phyloP scores from a whole-genome alignment of 2,888 invertebrate genomes.

The Onthophagus sagittarius region DNA sequence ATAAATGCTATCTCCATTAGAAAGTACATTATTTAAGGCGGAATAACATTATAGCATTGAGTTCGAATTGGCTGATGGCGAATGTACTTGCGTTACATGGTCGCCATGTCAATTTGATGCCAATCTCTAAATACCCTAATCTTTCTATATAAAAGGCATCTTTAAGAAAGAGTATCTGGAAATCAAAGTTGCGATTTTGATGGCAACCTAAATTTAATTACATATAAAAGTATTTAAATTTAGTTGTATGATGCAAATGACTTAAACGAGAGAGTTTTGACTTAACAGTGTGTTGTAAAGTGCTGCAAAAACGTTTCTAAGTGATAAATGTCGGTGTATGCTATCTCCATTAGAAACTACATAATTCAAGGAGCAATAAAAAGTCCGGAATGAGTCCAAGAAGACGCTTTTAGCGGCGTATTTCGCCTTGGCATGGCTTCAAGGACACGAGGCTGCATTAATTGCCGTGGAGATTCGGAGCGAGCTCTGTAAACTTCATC shows the following conservation, averaged over 20 bases:
- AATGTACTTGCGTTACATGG: too few relatives aligned
- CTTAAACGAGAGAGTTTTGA: neutral
- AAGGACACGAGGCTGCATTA: neutral
- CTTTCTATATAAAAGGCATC: too few relatives aligned
- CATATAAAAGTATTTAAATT: too few relatives aligned
- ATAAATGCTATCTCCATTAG: neutral
- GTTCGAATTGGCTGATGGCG: too few relatives aligned
- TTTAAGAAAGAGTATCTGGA: too few relatives aligned
- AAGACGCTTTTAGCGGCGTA: neutral
- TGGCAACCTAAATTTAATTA: too few relatives aligned
- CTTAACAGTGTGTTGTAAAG: neutral
- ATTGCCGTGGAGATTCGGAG: neutral
- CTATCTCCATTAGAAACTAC: neutral
- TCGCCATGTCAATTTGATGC: too few relatives aligned
- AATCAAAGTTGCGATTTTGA: too few relatives aligned
- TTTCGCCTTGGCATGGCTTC: neutral
- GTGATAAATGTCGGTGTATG: neutral
- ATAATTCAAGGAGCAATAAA: neutral
- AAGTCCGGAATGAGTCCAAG: neutral
- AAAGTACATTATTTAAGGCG: neutral
- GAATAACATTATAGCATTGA: too few relatives aligned
- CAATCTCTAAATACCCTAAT: too few relatives aligned
- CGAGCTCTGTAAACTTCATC: neutral
- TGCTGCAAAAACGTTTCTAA: neutral
- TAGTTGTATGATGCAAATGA: neutral